A percentile compares a stretch with the other conserved stretches of the same genome.
phyloP scores from a whole-genome alignment of 2,888 invertebrate genomes.

The Trissonchulus sp. region DNA sequence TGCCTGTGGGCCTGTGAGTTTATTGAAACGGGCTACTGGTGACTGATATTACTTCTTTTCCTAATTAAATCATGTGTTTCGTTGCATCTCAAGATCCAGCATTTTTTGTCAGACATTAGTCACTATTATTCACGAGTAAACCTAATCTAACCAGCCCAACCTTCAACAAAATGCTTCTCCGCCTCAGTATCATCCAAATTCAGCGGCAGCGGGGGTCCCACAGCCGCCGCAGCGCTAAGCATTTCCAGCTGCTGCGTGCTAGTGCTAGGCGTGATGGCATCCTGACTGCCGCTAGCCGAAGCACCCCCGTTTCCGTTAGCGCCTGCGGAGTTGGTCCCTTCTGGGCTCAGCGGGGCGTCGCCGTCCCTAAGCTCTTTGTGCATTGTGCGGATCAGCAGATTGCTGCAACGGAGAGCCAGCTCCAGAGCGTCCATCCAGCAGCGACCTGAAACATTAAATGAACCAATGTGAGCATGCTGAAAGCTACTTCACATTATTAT shows the following conservation, averaged over 20 bases:
- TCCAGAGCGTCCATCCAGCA: conserved; percentile 94
- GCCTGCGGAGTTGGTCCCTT: not conserved
- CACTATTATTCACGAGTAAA: no score
- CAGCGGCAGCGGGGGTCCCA: not conserved
- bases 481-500: no score
- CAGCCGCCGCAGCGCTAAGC: conserved; percentile 11
- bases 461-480: no score
- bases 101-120: no score
- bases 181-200: conserved; percentile 43
- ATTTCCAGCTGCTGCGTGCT: not conserved
- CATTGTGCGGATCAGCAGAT: conserved; percentile 67
- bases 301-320: not conserved
- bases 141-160: not conserved
- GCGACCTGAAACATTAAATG: no score
- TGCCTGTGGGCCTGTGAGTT: no score
- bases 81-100: no score
- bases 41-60: no score
- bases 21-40: no score
- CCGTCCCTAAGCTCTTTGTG: conserved; percentile 39
- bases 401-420: conserved; percentile 70
- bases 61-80: no score
- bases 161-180: conserved; percentile 40
- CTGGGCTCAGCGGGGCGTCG: not conserved
- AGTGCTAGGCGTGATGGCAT: not conserved
- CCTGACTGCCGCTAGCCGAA: not conserved